Conservation (phyloP, 2,113 vertebrate species). For the Phaethon lepturus region DNA sequence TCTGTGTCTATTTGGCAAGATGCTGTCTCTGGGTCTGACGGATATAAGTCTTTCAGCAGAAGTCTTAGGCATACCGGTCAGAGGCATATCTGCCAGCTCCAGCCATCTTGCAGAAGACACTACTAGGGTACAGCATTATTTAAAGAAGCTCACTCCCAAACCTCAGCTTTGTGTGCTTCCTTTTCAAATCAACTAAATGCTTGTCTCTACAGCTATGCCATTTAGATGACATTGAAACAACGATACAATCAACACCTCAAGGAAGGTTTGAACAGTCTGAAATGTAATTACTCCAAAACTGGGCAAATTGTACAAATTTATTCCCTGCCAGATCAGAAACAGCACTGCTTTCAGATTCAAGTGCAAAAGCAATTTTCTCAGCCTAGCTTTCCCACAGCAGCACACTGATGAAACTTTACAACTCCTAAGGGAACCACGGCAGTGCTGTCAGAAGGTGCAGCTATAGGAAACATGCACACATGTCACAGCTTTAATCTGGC, state of each 20-base stretch:
- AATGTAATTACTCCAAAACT: background rate
- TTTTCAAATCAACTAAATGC: background rate
- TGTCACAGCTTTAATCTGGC: background rate
- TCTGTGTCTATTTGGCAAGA: background rate
- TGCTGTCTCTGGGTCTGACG: background rate
- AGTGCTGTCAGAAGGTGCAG: background rate
- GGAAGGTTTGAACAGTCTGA: background rate
- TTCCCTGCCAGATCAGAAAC: background rate
- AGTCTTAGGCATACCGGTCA: background rate
- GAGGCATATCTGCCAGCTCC: background rate
- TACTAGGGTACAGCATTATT: background rate
- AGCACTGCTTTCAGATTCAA: background rate
- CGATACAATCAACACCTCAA: background rate
- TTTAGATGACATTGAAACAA: background rate
- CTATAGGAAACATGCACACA: accelerated
- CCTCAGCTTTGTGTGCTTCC: background rate
- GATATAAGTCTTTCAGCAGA: background rate
- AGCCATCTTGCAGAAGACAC: background rate
- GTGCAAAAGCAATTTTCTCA: background rate
- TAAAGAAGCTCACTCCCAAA: background rate
- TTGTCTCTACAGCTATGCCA: background rate
- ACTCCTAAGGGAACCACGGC: background rate
- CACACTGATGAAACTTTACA: background rate
- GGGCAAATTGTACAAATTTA: background rate
- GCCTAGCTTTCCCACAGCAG: background rate